Evolutionary conservation across 2,888 invertebrate genomes (phyloP).

Genomic region (Anoplius nigerrimus): DNA sequence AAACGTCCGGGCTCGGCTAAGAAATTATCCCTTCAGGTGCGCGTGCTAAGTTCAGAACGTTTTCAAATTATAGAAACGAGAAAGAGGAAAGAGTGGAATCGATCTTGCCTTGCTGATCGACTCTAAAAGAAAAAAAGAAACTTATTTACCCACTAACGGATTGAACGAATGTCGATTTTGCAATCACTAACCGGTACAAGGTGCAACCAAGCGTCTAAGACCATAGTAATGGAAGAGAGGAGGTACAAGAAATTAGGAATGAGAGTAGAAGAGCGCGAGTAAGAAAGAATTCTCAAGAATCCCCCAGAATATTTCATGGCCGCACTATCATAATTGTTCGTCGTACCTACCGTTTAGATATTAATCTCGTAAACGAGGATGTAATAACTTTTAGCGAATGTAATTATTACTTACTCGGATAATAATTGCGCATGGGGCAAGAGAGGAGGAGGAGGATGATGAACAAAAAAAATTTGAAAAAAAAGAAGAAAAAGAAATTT

Average conservation of each 20-base stretch:
- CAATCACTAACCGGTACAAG: conserved; percentile 61
- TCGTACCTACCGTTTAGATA: conserved; percentile 63
- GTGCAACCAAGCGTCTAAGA: conserved; percentile 25
- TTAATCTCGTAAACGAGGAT: conserved; percentile 47
- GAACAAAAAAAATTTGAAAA: no score
- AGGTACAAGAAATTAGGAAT: no score
- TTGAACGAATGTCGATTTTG: conserved; percentile 61
- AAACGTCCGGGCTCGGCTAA: not conserved
- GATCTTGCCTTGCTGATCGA: not conserved
- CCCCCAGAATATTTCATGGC: conserved; percentile 50
- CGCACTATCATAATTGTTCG: conserved; percentile 67
- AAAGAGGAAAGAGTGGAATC: not conserved
- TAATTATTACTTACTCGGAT: conserved; percentile 2
- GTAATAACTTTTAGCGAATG: not conserved
- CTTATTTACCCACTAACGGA: conserved; percentile 19
- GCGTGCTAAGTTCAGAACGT: no score
- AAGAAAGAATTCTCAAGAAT: conserved; percentile 36
- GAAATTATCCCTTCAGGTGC: not conserved
- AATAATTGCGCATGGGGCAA: no score
- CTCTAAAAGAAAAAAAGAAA: not conserved
- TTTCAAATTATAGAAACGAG: not conserved
- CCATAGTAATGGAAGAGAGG: no score
- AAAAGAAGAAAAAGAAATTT: not conserved
- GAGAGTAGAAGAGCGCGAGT: conserved; percentile 5
- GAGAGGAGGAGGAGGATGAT: no score